Evolutionary conservation across 2,797 vertebrate genomes (phyloP), one percentile per base, ranked within the genome.

Genomic region (Ptychadena robeensis): DNA sequence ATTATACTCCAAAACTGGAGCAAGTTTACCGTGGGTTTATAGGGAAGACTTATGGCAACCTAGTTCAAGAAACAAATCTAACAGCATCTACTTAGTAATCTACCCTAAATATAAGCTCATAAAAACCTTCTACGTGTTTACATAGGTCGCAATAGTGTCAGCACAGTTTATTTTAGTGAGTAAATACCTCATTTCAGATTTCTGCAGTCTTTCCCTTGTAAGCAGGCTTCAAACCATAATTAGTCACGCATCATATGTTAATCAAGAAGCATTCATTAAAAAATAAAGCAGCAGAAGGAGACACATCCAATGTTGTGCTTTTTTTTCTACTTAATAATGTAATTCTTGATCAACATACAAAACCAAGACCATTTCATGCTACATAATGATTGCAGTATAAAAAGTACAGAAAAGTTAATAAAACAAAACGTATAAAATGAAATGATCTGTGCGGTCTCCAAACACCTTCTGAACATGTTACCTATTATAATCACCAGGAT

Each of bases 171-270:
- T 61, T 61, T 27, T 27, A 4, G 59, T 28, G 27, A 25, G 11
- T 61, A 61, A 61, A 61, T 25, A 61, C 59, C 59, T 61, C 59
- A 61, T n/a, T 61, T 28, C 9, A 9, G 10, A 25, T 61, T 25
- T 28, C 27, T 61, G n/a, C 27, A 61, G 35, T 38, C n/a, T 69
- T 38, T 38, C 35, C 67, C 67, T 27, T 38, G 67, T 38, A 69
- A n/a, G n/a, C 22, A 69, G 34, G 34, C 67, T 69, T 38, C 67
- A 69, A 37, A 10, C 22, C 34, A 68, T 34, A 35, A 69, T 69
- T 38, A 69, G 25, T 61, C 59, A 61, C 37, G 35, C 18, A 34
- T 67, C 22, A 35, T 35, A 40, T 12, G 44, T 68, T 79, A 57
- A 68, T 34, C 40, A 57, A 10, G n/a, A 79, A 35, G 12, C 32